Percentiles rank a stretch among this genome's conserved stretches.
Evolutionary conservation across 2,113 vertebrate species (phyloP).

Genomic region (Litocranius walleri): DNA sequence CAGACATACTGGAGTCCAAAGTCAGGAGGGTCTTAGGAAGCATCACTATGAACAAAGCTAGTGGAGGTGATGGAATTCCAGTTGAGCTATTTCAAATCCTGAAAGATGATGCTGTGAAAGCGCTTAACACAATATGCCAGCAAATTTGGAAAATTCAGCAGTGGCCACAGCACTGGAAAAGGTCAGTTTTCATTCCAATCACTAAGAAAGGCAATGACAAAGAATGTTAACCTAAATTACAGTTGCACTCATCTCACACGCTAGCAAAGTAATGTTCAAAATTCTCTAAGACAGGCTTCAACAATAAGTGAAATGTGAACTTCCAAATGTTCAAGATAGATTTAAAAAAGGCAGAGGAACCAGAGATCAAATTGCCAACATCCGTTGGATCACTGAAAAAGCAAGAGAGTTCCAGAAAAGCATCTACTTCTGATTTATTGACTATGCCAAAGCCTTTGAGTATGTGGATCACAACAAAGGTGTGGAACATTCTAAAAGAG

Average conservation of each 20-base stretch:
- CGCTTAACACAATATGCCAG: not conserved
- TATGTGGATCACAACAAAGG: not conserved
- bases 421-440: not conserved
- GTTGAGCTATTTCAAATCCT: not conserved
- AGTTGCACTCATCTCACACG: not conserved
- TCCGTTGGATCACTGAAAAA: fast-evolving
- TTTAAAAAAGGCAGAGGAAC: not conserved
- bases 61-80: not conserved
- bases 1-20: not conserved
- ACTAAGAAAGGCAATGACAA: not conserved
- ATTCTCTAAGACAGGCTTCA: not conserved
- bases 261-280: not conserved
- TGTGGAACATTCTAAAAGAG: not conserved
- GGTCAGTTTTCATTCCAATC: not conserved
- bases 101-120: not conserved
- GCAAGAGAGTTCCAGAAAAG: not conserved
- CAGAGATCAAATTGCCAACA: not conserved
- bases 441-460: not conserved
- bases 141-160: not conserved
- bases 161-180: not conserved
- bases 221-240: not conserved
- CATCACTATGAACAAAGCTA: not conserved
- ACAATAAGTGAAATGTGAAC: not conserved
- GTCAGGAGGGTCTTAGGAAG: not conserved
- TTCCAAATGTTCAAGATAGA: not conserved